Conservation (phyloP, 2,113 vertebrate genomes). For the Lutjanus erythropterus region DNA sequence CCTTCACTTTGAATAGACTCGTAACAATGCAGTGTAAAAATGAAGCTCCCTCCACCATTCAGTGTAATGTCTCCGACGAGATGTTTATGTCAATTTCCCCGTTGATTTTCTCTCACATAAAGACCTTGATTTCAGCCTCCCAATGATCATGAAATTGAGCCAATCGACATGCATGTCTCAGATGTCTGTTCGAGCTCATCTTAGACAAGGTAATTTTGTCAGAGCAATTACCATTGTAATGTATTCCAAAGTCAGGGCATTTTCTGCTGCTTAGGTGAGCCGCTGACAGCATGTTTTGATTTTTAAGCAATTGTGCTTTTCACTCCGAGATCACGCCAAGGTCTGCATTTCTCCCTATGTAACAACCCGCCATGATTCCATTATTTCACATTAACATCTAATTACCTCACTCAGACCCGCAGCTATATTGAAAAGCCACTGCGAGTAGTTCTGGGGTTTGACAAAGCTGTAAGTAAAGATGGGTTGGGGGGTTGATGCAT, state of each 20-base stretch:
- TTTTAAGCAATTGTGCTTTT: conserved; percentile 86
- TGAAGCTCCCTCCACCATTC: conserved; percentile 53
- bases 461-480: conserved; percentile 79
- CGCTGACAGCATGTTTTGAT: conserved; percentile 96
- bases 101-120: conserved; percentile 89
- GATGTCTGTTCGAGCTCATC: conserved; percentile 87
- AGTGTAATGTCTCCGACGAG: conserved; percentile 74
- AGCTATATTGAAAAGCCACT: conserved; percentile 68
- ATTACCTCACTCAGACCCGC: conserved; percentile 77
- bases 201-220: conserved; percentile 93
- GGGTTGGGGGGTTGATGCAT: conserved; percentile 48
- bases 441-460: conserved; percentile 72
- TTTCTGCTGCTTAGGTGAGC: conserved; percentile 88
- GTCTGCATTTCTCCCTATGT: conserved; percentile 72
- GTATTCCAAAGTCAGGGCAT: conserved; percentile 96
- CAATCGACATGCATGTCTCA: conserved; percentile 88
- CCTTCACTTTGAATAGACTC: conserved; percentile 61
- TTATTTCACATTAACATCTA: conserved; percentile 81
- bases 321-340: conserved; percentile 69
- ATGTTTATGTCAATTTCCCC: conserved; percentile 92
- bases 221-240: conserved; percentile 96
- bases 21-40: conserved; percentile 48
- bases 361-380: conserved; percentile 75
- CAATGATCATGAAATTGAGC: conserved; percentile 91
- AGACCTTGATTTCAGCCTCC: conserved; percentile 90